Evolutionary conservation across 1,140 invertebrate species (phyloP).

Genomic region (Caligus rogercresseyi): DNA sequence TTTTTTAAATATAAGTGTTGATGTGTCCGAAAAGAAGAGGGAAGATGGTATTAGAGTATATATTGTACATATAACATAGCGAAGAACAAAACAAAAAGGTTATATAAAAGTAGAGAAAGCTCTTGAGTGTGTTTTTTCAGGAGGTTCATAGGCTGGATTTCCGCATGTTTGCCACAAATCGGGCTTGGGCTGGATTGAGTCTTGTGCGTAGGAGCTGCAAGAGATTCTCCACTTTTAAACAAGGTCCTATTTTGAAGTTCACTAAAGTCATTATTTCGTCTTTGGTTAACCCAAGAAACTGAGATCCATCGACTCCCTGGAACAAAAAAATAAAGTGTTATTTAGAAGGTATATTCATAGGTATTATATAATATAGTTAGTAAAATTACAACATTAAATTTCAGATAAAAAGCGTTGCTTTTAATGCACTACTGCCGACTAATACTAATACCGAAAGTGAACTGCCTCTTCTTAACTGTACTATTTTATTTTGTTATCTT

Average conservation of each 20-base stretch:
- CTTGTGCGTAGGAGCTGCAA: constrained; percentile 68
- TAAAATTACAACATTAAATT: constrained; percentile 15
- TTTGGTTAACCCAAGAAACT: constrained; percentile 57
- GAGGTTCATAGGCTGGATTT: constrained; percentile 6
- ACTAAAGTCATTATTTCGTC: constrained; percentile 73
- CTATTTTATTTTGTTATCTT: too few relatives aligned
- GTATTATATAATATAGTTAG: constrained; percentile 15
- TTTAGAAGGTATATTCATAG: not conserved
- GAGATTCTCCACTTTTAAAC: constrained; percentile 76
- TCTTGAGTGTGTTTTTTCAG: not conserved
- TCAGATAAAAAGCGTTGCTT: constrained; percentile 12
- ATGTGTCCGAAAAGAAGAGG: too few relatives aligned
- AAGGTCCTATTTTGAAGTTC: constrained; percentile 81
- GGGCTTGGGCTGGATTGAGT: constrained; percentile 49
- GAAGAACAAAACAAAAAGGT: not conserved
- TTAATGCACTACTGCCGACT: too few relatives aligned
- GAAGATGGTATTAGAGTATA: not conserved
- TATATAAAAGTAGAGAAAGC: not conserved
- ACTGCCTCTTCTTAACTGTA: too few relatives aligned
- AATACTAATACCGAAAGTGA: too few relatives aligned
- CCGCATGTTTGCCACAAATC: constrained; percentile 24
- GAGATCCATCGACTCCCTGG: constrained; percentile 56
- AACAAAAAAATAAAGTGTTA: constrained; percentile 26
- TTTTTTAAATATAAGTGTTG: too few relatives aligned
- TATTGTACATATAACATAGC: not conserved